Evolutionary conservation across 2,113 vertebrate species (phyloP).

Genomic region (Cairina moschata): DNA sequence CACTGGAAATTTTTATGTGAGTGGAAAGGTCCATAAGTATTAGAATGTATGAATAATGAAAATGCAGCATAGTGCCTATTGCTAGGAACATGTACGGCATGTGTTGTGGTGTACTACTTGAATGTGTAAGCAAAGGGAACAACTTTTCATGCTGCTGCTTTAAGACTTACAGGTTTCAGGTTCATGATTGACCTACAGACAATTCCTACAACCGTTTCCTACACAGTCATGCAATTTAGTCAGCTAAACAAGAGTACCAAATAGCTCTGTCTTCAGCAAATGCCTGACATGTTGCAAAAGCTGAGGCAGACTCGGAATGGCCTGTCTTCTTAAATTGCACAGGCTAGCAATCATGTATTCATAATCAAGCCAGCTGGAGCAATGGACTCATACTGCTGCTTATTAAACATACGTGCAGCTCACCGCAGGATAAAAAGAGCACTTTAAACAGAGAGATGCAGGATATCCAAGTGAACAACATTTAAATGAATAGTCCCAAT

Average conservation of each 20-base stretch:
- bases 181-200: not conserved
- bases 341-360: not conserved
- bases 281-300: not conserved
- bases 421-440: not conserved
- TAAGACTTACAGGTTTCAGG: not conserved
- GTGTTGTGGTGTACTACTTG: not conserved
- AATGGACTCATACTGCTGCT: not conserved
- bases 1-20: not conserved
- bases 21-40: not conserved
- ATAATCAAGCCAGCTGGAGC: slow-evolving; percentile 11
- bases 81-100: not conserved
- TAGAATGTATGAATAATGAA: not conserved
- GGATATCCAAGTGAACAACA: not conserved
- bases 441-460: slow-evolving; percentile 24
- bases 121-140: not conserved
- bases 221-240: not conserved
- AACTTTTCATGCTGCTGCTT: not conserved
- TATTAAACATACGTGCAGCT: slow-evolving; percentile 27
- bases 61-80: not conserved
- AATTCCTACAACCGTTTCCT: not conserved
- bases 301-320: not conserved
- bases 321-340: not conserved
- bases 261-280: not conserved
- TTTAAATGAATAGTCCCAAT: slow-evolving; percentile 3
- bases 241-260: not conserved